Evolutionary conservation across 2,113 vertebrate species (phyloP).

Genomic region (Lutjanus erythropterus): DNA sequence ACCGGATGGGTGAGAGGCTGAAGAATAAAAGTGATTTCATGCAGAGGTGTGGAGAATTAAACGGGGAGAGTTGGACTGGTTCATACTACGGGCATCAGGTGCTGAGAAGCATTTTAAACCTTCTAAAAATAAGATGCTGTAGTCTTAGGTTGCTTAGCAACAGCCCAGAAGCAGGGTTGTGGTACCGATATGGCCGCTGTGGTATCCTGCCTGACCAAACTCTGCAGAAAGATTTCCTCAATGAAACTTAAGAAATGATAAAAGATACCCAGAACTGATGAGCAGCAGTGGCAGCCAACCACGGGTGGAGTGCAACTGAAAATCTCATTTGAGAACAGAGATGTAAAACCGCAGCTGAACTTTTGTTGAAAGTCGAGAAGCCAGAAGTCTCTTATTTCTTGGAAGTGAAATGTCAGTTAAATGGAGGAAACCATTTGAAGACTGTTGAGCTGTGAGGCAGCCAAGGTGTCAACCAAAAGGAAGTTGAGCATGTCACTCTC

Average conservation of each 20-base stretch:
- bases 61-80: not conserved
- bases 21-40: not conserved
- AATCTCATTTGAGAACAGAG: not conserved
- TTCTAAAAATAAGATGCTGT: constrained; percentile 69
- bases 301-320: not conserved
- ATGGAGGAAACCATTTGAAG: not conserved
- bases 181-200: constrained; percentile 17
- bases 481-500: constrained; percentile 8
- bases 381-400: not conserved
- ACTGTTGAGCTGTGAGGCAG: not conserved
- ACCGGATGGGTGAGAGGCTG: not conserved
- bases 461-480: not conserved
- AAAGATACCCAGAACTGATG: not conserved
- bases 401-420: not conserved
- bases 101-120: constrained; percentile 40
- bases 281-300: not conserved
- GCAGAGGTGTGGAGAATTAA: not conserved
- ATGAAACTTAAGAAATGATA: not conserved
- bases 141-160: constrained; percentile 67
- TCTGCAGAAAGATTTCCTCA: not conserved
- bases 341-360: not conserved
- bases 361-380: not conserved
- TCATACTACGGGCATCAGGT: constrained; percentile 1
- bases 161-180: constrained; percentile 38
- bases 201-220: not conserved